Evolutionary conservation across 2,113 vertebrate species (phyloP).

Genomic region (Archocentrus centrarchus): DNA sequence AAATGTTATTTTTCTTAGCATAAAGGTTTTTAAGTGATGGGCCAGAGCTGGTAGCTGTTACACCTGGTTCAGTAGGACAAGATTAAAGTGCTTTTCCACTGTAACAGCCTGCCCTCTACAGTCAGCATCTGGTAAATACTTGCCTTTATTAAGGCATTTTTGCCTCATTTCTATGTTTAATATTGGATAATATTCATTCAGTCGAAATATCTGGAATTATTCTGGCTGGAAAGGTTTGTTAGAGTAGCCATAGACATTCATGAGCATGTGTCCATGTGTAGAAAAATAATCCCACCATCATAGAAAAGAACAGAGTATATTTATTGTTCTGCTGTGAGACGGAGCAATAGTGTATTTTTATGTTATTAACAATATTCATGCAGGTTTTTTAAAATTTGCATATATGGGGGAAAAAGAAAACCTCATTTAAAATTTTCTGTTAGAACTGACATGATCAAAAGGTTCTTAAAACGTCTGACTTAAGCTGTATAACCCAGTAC

Average conservation of each 20-base stretch:
- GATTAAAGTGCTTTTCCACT: neutral
- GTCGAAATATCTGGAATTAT: neutral
- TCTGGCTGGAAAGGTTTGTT: neutral
- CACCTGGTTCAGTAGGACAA: neutral
- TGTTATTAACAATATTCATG: neutral
- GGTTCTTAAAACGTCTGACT: neutral
- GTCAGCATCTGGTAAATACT: neutral
- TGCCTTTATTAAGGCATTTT: neutral
- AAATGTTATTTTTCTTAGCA: neutral
- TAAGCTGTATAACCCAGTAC: neutral
- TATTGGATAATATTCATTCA: neutral
- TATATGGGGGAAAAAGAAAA: neutral
- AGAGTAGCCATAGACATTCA: fast-evolving
- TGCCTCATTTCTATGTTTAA: neutral
- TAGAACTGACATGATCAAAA: neutral
- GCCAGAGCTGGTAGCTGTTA: neutral
- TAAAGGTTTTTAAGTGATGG: neutral
- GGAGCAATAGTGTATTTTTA: neutral
- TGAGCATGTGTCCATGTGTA: neutral
- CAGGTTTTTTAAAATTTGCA: neutral
- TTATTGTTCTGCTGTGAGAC: slow-evolving; percentile 23
- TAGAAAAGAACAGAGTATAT: slow-evolving; percentile 33
- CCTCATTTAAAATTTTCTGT: neutral
- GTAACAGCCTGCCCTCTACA: neutral
- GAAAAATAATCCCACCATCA: neutral